phyloP scores from a whole-genome alignment of 2,888 invertebrate genomes.

The Xanthorhoe spadicearia region DNA sequence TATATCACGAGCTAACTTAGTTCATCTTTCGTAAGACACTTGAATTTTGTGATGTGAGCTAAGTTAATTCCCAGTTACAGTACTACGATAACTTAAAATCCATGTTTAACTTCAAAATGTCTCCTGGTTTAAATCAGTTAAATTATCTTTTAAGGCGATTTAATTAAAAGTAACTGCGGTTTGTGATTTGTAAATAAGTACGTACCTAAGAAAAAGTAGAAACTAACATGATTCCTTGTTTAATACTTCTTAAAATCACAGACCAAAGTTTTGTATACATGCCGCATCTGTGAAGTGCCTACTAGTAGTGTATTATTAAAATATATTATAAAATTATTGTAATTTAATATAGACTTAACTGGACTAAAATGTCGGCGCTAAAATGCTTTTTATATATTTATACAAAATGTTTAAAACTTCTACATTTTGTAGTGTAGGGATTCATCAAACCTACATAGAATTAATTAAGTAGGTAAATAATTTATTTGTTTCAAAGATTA shows the following conservation, averaged over 20 bases:
- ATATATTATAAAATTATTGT: constrained; percentile 33
- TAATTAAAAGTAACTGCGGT: neutral
- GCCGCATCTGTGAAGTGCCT: constrained; percentile 70
- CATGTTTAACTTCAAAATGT: too few species aligned
- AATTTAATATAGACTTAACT: constrained; percentile 30
- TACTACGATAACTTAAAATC: neutral
- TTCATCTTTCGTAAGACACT: neutral
- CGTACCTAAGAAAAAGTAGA: too few species aligned
- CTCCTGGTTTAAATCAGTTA: neutral
- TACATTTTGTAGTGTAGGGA: neutral
- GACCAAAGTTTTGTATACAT: constrained; percentile 22
- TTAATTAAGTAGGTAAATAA: neutral
- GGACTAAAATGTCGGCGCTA: constrained; percentile 2
- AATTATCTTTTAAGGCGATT: neutral
- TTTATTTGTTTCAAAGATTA: neutral
- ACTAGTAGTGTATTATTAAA: constrained; percentile 58
- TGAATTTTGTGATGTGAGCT: too few species aligned
- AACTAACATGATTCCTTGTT: too few species aligned
- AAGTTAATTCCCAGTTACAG: neutral
- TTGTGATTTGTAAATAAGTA: neutral
- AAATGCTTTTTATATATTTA: constrained; percentile 15
- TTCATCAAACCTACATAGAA: neutral
- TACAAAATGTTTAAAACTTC: neutral
- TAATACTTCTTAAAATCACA: constrained; percentile 8
- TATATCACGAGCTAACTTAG: neutral